Base-by-base conservation (phyloP, 2,888 invertebrate genomes). In the Campaea margaritaria region DNA sequence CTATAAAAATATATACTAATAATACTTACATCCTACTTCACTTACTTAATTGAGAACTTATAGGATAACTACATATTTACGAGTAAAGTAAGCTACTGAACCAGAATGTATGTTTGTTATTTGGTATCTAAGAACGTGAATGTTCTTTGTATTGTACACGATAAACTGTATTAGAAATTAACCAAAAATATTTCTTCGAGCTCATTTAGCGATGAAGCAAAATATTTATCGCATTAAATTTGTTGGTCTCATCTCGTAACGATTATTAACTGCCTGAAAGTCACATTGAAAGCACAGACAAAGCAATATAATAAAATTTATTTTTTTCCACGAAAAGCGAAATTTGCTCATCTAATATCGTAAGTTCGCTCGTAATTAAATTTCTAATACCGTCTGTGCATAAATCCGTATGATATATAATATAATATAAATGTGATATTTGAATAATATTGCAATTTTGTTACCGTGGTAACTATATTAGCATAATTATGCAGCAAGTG, bases 401-500 rank as follows among this genome's bases (percentile, higher is more conserved):
- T 78, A 80, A 81, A 81, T 79, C 76, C 67, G 70, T 72, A 76
- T 77, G 78, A 82, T 76, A 5, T 21, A 21, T 3, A 81, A 70
- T 72, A 76, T 77, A 78, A 82, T 76, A 5, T 21, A 21, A 21
- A 81, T 75, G 79, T 76, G 74, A 69, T 76, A 82, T 83, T 82
- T 83, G 79, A 84, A 85, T 84, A 85, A 85, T 83, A 83, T 79
- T 78, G 77, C 82, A 75, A 82, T 84, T 83, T 81, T 73, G 72
- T 79, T 73, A 72, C 66, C 73, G 69, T 69, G 73, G 69, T n/a
- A n/a, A n/a, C n/a, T n/a, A n/a, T n/a, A n/a, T n/a, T n/a, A n/a
- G 69, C 64, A 62, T 62, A 67, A 53, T 84, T 85, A 62, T n/a
- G n/a, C n/a, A n/a, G n/a, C 69, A 67, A 68, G 63, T 41, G 28